phyloP scores from a whole-genome alignment of 2,888 invertebrate species.

The Lasioglossum morio region DNA sequence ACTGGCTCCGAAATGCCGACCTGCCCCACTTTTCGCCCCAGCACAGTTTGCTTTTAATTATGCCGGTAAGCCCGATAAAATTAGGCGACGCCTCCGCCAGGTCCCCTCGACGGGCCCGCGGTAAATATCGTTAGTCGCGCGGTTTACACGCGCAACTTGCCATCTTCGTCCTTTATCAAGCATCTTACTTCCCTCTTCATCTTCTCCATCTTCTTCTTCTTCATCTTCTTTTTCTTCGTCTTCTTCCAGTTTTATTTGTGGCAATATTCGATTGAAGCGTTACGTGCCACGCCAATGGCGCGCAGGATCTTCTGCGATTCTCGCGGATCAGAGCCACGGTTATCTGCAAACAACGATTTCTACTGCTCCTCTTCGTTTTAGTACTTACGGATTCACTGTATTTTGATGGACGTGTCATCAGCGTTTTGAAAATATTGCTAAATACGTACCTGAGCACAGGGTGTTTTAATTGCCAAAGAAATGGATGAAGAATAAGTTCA shows the following conservation, averaged over 20 bases:
- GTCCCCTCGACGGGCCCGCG: slow-evolving; percentile 26
- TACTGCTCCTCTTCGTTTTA: not conserved
- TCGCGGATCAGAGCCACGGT: not conserved
- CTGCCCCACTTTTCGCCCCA: slow-evolving; percentile 63
- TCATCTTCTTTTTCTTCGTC: not conserved
- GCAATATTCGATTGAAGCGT: not conserved
- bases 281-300: slow-evolving; percentile 1
- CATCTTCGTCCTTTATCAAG: not conserved
- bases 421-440: not conserved
- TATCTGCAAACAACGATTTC: slow-evolving; percentile 3
- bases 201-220: not conserved
- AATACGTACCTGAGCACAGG: not conserved
- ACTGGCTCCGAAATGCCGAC: slow-evolving; percentile 64
- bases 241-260: not conserved
- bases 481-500: too few species aligned
- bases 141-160: slow-evolving; percentile 42
- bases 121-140: slow-evolving; percentile 62
- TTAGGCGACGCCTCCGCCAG: slow-evolving; percentile 47
- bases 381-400: not conserved
- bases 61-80: slow-evolving; percentile 52
- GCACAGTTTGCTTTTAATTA: slow-evolving; percentile 71
- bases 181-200: slow-evolving; percentile 7
- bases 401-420: not conserved
- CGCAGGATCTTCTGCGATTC: slow-evolving; percentile 1
- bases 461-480: not conserved